Conservation (phyloP, 2,113 vertebrate genomes). For the Sceloporus undulatus region DNA sequence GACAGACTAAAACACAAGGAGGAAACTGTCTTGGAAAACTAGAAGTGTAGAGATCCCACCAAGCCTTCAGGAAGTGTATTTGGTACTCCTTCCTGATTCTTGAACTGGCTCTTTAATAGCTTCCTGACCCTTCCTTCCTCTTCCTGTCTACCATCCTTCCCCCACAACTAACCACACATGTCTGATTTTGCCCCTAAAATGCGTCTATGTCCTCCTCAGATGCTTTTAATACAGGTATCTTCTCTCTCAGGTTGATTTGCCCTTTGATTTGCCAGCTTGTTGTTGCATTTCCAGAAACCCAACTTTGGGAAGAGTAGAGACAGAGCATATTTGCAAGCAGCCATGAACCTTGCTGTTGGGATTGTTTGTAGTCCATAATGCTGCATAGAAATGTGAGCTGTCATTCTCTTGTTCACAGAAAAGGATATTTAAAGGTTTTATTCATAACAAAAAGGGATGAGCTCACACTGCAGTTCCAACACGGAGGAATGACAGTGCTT, state of each 20-base stretch:
- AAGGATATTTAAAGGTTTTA: not conserved
- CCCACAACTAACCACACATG: too few species aligned
- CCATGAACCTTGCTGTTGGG: not conserved
- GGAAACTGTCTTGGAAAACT: not conserved
- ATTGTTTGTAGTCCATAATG: conserved; percentile 2
- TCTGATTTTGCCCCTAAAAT: not conserved
- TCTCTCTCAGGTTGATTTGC: not conserved
- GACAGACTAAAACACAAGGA: not conserved
- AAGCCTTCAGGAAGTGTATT: not conserved
- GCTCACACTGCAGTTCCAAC: conserved; percentile 14
- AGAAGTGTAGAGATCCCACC: not conserved
- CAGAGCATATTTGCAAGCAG: not conserved
- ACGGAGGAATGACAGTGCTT: rapidly evolving
- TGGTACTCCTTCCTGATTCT: not conserved
- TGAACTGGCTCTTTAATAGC: not conserved
- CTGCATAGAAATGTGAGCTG: not conserved
- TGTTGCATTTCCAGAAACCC: not conserved
- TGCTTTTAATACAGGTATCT: not conserved
- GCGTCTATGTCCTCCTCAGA: not conserved
- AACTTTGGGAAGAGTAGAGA: not conserved
- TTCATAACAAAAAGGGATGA: not conserved
- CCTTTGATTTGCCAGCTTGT: not conserved
- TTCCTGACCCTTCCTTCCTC: not conserved
- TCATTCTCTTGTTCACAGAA: not conserved
- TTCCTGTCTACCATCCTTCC: not conserved